Base-by-base conservation (phyloP, 2,888 invertebrate species). In the Glyphotaelius pellucidus region DNA sequence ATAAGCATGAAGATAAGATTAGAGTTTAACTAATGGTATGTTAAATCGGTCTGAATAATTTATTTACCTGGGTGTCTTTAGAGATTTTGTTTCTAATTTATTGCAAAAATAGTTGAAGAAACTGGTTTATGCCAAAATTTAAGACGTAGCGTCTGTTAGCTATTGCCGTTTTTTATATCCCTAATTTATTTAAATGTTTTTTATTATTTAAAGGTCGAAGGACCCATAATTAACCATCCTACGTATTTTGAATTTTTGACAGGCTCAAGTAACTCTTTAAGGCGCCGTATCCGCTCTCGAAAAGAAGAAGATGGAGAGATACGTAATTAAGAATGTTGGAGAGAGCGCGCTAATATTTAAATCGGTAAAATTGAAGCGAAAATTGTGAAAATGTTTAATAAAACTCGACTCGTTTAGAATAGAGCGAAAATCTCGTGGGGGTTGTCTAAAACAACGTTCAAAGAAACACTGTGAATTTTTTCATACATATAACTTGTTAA, bases 61-160 rank as follows among this genome's bases (percentile, higher is more conserved):
- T 67, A 67, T 67, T 67, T 67, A 67, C 25, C 67, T 67, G 25
- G 67, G n/a, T 67, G 9, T 67, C 7, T 67, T 67, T n/a, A 25
- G 67, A 67, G 67, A 67, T 67, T 67, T 67, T 67, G 67, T 67
- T 67, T n/a, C 67, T n/a, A 67, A 67, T 67, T 67, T 67, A 67
- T 67, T 25, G 9, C 67, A 67, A 67, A 67, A 67, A 67, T 67
- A 67, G 67, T 67, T 9, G n/a, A 67, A 7, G 67, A 67, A 67
- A 67, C 67, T 67, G 67, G 67, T 67, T 67, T 67, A 67, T n/a
- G 67, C 67, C 67, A 67, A 67, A 67, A 67, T 67, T 67, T 67
- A 67, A 67, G 67, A 67, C 67, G 67, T 67, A 67, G 67, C 25
- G 67, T 67, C 67, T 67, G 25, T n/a, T 67, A 9, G 67, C 67